Percentiles rank a stretch among this genome's conserved stretches.
phyloP scores from a whole-genome alignment of 2,888 invertebrate species.

The Aphodius granarius region DNA sequence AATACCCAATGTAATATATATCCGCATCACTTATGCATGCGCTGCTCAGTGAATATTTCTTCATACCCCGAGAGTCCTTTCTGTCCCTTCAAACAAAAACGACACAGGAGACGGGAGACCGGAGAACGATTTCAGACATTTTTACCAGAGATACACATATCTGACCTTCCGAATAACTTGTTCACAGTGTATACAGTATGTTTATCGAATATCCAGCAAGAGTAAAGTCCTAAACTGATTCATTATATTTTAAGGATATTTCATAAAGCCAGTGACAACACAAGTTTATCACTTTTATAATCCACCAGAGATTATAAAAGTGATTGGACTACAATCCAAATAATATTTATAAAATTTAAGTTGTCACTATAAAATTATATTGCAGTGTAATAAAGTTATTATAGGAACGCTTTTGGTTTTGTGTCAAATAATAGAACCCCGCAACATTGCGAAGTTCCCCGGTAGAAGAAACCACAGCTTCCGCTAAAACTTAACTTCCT shows the following conservation, averaged over 20 bases:
- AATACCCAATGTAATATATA: conserved; percentile 8
- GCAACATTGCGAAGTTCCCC: background rate
- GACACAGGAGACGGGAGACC: background rate
- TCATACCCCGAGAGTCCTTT: background rate
- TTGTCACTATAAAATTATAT: background rate
- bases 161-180: no score
- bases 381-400: background rate
- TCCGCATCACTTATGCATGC: conserved; percentile 6
- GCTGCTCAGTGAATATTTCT: conserved; percentile 9
- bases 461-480: background rate
- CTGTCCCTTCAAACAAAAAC: background rate
- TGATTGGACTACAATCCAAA: no score
- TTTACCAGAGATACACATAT: no score
- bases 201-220: no score
- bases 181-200: no score
- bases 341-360: no score
- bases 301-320: no score
- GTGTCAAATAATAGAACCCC: background rate
- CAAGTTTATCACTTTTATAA: no score
- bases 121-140: no score
- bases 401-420: background rate
- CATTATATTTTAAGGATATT: no score
- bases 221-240: no score
- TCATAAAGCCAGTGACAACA: no score
- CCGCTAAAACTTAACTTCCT: conserved; percentile 11